Conservation (phyloP, 2,888 invertebrate genomes). For the Mactromeris polynyma region DNA sequence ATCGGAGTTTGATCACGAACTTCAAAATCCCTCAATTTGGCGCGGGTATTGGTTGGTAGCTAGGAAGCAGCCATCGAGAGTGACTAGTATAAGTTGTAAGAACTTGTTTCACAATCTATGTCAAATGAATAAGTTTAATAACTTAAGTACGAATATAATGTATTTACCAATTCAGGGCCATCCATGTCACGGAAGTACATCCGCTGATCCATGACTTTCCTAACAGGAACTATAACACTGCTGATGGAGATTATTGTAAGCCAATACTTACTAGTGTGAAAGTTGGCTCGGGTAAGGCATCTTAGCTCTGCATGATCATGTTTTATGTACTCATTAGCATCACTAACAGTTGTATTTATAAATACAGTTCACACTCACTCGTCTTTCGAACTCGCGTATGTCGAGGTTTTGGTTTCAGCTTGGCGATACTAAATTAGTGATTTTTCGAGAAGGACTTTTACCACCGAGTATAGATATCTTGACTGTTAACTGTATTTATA, state of each 20-base stretch:
- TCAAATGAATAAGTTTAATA: too few species aligned
- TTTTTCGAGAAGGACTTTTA: not conserved
- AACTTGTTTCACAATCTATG: too few species aligned
- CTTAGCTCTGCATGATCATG: not conserved
- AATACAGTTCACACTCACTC: not conserved
- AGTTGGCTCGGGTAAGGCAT: conserved; percentile 33
- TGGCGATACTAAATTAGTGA: too few species aligned
- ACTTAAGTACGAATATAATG: too few species aligned
- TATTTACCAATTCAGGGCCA: conserved; percentile 44
- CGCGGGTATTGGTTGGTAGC: too few species aligned
- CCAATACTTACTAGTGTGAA: conserved; percentile 20
- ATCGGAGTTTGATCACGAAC: too few species aligned
- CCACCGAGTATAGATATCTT: not conserved
- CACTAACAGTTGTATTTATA: not conserved
- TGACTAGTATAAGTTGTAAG: too few species aligned
- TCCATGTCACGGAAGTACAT: conserved; percentile 53
- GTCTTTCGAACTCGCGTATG: too few species aligned
- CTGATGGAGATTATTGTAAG: conserved; percentile 36
- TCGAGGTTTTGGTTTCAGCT: too few species aligned
- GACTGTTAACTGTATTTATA: not conserved
- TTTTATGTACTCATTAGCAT: not conserved
- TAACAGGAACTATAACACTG: conserved; percentile 57
- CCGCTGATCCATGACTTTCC: conserved; percentile 64
- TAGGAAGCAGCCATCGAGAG: too few species aligned
- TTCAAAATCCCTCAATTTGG: too few species aligned